Evolutionary conservation across 2,113 vertebrate species (phyloP).

Genomic region (Alouatta palliata): DNA sequence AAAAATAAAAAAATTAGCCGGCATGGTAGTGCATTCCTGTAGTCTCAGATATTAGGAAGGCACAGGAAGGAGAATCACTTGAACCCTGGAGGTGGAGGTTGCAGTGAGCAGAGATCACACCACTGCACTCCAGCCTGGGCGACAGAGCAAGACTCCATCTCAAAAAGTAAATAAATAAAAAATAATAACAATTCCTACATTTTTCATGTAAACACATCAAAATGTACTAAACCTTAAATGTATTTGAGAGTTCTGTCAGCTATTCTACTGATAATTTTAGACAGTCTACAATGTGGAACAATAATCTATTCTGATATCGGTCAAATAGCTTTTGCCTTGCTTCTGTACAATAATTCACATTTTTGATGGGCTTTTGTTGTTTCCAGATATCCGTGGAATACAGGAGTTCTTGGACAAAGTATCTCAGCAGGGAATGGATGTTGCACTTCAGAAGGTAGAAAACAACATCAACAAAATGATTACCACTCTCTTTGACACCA

Average conservation of each 20-base stretch:
- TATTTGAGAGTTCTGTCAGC: not conserved
- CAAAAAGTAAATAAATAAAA: too few species aligned
- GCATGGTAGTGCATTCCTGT: too few species aligned
- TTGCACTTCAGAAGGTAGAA: constrained; percentile 99
- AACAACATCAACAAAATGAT: constrained; percentile 99
- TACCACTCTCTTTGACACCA: constrained; percentile 95
- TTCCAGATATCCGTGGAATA: constrained; percentile 97
- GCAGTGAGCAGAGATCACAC: too few species aligned
- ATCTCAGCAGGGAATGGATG: constrained; percentile 98
- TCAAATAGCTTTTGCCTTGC: constrained; percentile 32
- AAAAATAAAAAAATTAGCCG: too few species aligned
- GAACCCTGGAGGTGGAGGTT: too few species aligned
- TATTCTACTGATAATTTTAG: not conserved
- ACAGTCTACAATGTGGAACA: not conserved
- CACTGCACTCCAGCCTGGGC: too few species aligned
- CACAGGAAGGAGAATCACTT: too few species aligned
- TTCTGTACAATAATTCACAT: constrained; percentile 61
- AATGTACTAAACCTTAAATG: not conserved
- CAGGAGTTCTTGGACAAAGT: constrained; percentile 98
- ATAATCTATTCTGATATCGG: constrained; percentile 39
- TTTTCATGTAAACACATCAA: not conserved
- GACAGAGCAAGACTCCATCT: too few species aligned
- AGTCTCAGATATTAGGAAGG: too few species aligned
- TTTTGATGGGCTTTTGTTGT: constrained; percentile 79
- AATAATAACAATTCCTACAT: not conserved